Percentiles rank a stretch among this genome's conserved stretches.
phyloP scores from a whole-genome alignment of 2,797 vertebrate species.

The Intellagama lesueurii region DNA sequence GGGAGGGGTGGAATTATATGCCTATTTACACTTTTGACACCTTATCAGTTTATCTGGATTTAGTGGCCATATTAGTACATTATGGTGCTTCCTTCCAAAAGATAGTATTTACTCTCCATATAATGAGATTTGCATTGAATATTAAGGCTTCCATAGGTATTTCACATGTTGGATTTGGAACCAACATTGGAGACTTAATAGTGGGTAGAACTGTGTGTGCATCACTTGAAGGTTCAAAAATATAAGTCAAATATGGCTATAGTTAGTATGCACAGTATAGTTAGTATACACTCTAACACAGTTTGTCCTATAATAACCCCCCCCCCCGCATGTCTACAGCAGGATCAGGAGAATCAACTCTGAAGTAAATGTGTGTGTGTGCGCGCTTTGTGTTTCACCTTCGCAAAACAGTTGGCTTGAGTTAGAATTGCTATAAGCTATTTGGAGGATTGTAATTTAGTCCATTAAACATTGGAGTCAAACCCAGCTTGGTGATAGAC shows the following conservation, averaged over 20 bases:
- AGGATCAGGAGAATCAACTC: background rate
- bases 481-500: background rate
- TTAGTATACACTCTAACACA: background rate
- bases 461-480: background rate
- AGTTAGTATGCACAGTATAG: background rate
- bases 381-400: background rate
- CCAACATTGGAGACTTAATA: background rate
- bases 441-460: background rate
- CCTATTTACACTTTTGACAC: background rate
- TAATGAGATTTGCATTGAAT: background rate
- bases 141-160: background rate
- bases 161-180: background rate
- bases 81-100: background rate
- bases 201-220: background rate
- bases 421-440: background rate
- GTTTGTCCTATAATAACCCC: background rate
- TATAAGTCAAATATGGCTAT: background rate
- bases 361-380: background rate
- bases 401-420: background rate
- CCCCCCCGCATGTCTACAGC: background rate
- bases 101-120: background rate
- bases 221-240: background rate
- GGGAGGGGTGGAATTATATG: no score
- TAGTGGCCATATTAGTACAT: background rate
- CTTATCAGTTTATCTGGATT: background rate